Evolutionary conservation across 1,140 invertebrate species (phyloP), one percentile per base, ranked within the genome.

Genomic region (Homarus americanus): DNA sequence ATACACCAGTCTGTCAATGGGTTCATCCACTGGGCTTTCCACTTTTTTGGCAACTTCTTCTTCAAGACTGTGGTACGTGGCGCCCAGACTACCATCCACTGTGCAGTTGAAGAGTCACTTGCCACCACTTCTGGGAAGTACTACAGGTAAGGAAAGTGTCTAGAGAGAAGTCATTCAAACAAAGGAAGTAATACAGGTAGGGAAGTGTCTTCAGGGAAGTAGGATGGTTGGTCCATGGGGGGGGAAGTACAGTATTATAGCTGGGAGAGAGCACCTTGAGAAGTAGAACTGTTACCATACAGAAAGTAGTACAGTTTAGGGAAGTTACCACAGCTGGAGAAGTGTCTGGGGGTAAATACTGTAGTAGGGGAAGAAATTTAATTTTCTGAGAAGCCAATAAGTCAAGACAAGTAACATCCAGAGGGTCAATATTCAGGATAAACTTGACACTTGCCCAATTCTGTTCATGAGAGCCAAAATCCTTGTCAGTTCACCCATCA

Each of bases 1-100:
- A 96, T 98, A 95, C 94, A 95, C 53, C 96, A 97, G 93, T 89
- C 96, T 95, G 93, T 93, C 36, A 94, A 93, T 75, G 87, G 91
- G 41, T 90, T 95, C n/a, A 93, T 94, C 53, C 93, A 95, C 79
- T 90, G 87, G 87, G 87, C 87, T 34, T 90, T 90, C 80, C 87
- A 90, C 66, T 90, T 90, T 1, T 92, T 98, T 10, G 94, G 96
- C 49, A 98, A 96, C 96, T 95, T 97, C 0, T 96, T 98, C 93
- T 94, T 97, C 86, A 97, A 97, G 94, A 96, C 94, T 66, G 94
- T 97, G 2, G 94, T 94, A 89, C 96, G 96, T 93, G 98, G 97
- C 32, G 97, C 97, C 0, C 97, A 97, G 94, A 96, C 96, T 1
- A 94, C 96, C 10, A 91, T 98, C 7, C 96, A 96, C 94, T 95